Evolutionary conservation across 1,140 invertebrate genomes (phyloP).

Genomic region (Halesus radiatus): DNA sequence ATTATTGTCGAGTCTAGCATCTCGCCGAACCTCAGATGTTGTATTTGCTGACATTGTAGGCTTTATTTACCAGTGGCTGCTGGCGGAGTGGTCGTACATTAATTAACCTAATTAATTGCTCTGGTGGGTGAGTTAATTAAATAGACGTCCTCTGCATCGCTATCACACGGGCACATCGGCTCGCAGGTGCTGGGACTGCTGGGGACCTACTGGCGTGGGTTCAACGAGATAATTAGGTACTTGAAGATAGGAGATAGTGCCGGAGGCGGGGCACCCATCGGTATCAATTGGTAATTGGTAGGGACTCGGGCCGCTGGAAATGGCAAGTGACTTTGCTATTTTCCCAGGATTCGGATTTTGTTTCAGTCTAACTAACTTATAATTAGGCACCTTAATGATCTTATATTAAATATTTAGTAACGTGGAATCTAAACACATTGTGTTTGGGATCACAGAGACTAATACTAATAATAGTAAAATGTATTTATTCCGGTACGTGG

Average conservation of each 20-base stretch:
- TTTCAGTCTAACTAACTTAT: too few species aligned
- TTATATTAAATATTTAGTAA: too few species aligned
- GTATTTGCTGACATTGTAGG: neutral
- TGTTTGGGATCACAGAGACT: too few species aligned
- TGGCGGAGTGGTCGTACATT: slow-evolving; percentile 10
- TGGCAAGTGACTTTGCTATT: neutral
- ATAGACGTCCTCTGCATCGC: slow-evolving; percentile 20
- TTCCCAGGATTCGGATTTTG: too few species aligned
- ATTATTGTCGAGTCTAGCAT: neutral
- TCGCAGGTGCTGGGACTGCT: neutral
- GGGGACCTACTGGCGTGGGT: neutral
- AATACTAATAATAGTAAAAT: too few species aligned
- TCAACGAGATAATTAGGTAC: slow-evolving; percentile 19
- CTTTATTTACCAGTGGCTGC: slow-evolving; percentile 1
- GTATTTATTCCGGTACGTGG: too few species aligned
- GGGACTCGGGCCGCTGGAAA: neutral
- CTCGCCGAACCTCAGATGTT: neutral
- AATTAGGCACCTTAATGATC: too few species aligned
- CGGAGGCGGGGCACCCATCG: neutral
- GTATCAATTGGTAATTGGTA: neutral
- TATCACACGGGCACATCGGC: slow-evolving; percentile 11
- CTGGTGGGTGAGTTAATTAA: slow-evolving; percentile 25
- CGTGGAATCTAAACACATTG: too few species aligned
- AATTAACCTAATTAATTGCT: slow-evolving; percentile 38
- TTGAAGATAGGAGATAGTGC: neutral